Base-by-base conservation (phyloP, 2,113 vertebrate genomes). In the Rynchops niger region DNA sequence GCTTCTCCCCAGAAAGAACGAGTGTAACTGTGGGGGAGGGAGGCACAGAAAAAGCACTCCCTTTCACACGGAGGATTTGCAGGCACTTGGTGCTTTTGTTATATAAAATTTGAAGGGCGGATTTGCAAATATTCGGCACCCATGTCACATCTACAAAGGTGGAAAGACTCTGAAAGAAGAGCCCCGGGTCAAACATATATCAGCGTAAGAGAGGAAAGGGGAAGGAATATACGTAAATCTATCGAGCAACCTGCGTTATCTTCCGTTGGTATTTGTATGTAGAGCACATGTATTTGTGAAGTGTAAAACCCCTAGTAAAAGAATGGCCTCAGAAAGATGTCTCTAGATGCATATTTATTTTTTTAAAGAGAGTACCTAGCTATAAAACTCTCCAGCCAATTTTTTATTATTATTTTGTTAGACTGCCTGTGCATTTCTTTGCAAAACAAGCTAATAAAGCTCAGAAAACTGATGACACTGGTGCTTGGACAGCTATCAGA, bases 401-500 rank as follows among this genome's bases (percentile, higher is more conserved):
- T 95, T 90, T 91, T 91, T 87, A 65, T 96, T 76, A 81, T 91
- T 93, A 91, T 95, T 93, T 93, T 82, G 74, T 96, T 95, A 92
- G 88, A 53, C 62, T 89, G 78, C 81, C 55, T 93, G 81, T 93
- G 90, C 90, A 81, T 96, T 97, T 93, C 81, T 95, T 95, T 85
- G 69, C 83, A 94, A 92, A 97, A 92, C 13, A 15, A 97, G 79
- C 90, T 96, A 97, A 94, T 93, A 96, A 96, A 96, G 74, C 90
- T 93, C 90, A 93, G 65, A 90, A 96, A 96, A 94, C 92, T 92
- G 92, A 96, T 95, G 96, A 94, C 87, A 93, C 76, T 88, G 72
- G 58, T 95, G 84, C 93, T 95, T 95, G 93, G 95, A 96, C 91
- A 96, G 87, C 87, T 95, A 96, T 96, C 93, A 96, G 95, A 96